Evolutionary conservation across 2,113 vertebrate species (phyloP).

Genomic region (Cyphomyrus discorhynchus): DNA sequence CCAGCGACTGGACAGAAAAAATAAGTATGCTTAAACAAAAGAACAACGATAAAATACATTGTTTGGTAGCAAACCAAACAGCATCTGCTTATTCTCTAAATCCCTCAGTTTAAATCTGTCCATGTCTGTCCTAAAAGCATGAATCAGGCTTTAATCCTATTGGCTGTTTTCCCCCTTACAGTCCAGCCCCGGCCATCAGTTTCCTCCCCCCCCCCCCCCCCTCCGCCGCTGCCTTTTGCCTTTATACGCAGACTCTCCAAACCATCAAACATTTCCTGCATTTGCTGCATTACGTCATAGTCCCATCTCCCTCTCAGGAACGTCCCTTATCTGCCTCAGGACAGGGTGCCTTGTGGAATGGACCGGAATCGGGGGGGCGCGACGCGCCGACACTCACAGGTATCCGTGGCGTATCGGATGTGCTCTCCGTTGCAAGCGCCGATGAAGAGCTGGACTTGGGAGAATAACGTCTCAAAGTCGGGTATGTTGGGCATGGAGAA

Average conservation of each 20-base stretch:
- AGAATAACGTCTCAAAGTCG: constrained; percentile 97
- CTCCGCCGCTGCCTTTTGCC: not conserved
- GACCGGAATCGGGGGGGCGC: too few species aligned
- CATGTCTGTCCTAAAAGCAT: not conserved
- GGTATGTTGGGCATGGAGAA: constrained; percentile 99
- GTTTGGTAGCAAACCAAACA: not conserved
- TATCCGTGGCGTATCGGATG: constrained; percentile 98
- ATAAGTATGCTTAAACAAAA: not conserved
- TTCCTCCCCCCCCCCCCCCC: too few species aligned
- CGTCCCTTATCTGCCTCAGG: too few species aligned
- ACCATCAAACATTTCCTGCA: not conserved
- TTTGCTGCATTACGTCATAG: not conserved
- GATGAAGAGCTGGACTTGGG: constrained; percentile 98
- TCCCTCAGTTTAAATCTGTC: not conserved
- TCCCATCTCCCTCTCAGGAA: not conserved
- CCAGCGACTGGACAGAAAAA: constrained; percentile 78
- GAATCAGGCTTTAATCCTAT: not conserved
- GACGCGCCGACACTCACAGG: constrained; percentile 67
- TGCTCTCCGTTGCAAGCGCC: constrained; percentile 98
- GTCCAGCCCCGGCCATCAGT: not conserved
- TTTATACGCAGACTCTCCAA: not conserved
- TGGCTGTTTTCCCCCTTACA: not conserved
- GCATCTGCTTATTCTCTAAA: not conserved
- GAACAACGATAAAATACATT: not conserved
- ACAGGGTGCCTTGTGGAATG: not conserved